Base-by-base conservation (phyloP, 2,888 invertebrate genomes). In the Pristionchus mayeri region DNA sequence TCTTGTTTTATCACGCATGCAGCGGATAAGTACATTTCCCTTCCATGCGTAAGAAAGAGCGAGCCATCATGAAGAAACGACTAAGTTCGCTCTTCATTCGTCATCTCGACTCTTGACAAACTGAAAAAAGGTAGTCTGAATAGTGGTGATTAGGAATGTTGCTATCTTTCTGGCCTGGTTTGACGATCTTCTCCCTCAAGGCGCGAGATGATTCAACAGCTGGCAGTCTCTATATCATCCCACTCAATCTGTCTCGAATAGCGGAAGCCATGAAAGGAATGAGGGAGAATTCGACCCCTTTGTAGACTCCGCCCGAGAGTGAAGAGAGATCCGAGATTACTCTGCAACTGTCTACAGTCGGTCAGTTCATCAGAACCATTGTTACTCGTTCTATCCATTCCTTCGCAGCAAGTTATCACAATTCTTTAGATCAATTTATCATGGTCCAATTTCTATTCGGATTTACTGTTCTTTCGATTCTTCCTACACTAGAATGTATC, bases 141-240 rank as follows among this genome's bases (percentile, higher is more conserved):
- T 57, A 21, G 57, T n/a, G 24, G 24, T 57, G n/a, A 57, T 57
- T 57, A 57, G 57, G 27, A 57, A 57, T n/a, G 44, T 44, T 44
- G 6, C 7, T 44, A 44, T 13, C 7, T 44, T 44, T 9, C 44
- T 44, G 6, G 6, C 13, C 44, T 13, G 44, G 13, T 44, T 44
- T 44, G 44, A 44, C 44, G 44, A 44, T 44, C 44, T 44, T 44
- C 44, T 16, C n/a, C 54, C n/a, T 54, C 54, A 54, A 54, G n/a
- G n/a, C n/a, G n/a, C n/a, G n/a, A n/a, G n/a, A n/a, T n/a, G 44
- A 9, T 71, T 71, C 40, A 71, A 71, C 71, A 71, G 71, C 71
- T 71, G 71, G 71, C 40, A 71, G n/a, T 71, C 71, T n/a, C n/a
- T 71, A 71, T 71, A 71, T 71, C 71, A 71, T 18, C 21, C n/a